These are phyloP conservation scores for Rhabdophis nuchalis DNA, from an alignment of 2,797 vertebrate species.

Conservation along the genomic window DNA sequence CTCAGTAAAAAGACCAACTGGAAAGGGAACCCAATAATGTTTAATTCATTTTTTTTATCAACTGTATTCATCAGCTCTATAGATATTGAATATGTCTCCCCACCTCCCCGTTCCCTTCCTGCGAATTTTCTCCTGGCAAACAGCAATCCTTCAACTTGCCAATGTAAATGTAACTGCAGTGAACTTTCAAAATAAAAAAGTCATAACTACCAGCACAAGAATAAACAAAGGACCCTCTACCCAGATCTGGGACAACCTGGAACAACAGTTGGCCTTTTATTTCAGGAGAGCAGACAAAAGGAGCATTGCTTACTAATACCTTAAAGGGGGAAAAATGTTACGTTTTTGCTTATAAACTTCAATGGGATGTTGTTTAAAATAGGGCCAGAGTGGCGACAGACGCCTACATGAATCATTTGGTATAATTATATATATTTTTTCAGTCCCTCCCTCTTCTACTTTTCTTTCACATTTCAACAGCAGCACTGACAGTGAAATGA, in stretches of 20 bases:
- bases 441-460: slow-evolving; percentile 19
- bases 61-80: slow-evolving; percentile 29
- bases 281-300: slow-evolving; percentile 57
- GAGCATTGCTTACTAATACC: slow-evolving; percentile 54
- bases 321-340: slow-evolving; percentile 48
- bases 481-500: slow-evolving; percentile 32
- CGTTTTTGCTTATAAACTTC: slow-evolving; percentile 53
- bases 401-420: slow-evolving; percentile 60
- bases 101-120: slow-evolving; percentile 14
- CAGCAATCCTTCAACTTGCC: slow-evolving; percentile 43
- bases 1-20: slow-evolving; percentile 8
- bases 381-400: slow-evolving; percentile 53
- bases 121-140: slow-evolving; percentile 47
- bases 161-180: slow-evolving; percentile 52
- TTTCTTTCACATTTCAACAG: slow-evolving; percentile 16
- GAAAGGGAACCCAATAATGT: slow-evolving; percentile 30
- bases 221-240: slow-evolving; percentile 59
- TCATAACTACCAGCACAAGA: slow-evolving; percentile 44
- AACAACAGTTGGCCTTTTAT: slow-evolving; percentile 52
- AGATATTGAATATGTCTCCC: slow-evolving; percentile 25
- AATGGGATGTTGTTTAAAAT: slow-evolving; percentile 61
- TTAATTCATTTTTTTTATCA: slow-evolving; percentile 42
- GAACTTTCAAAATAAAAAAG: slow-evolving; percentile 43
- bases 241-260: slow-evolving; percentile 37
- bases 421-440: slow-evolving; percentile 27